A percentile compares a stretch with the other conserved stretches of the same genome.
These are phyloP conservation scores for Cordilura impudica DNA, from an alignment of 2,888 invertebrate species.

Conservation along the genomic window DNA sequence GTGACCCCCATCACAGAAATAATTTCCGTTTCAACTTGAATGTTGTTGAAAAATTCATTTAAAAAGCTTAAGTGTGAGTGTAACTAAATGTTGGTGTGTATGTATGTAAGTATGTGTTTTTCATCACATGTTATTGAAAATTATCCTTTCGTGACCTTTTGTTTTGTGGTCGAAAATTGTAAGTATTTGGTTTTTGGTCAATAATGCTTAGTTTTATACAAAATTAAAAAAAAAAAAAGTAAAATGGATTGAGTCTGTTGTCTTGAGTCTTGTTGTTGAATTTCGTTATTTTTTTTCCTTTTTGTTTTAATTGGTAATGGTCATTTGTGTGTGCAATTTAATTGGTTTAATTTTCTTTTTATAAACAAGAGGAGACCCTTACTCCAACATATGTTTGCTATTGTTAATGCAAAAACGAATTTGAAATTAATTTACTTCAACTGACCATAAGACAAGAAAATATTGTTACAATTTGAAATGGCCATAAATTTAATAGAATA, in stretches of 20 bases:
- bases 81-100: not conserved
- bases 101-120: constrained; percentile 21
- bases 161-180: constrained; percentile 38
- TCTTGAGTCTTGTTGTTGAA: constrained; percentile 41
- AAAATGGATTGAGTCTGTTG: constrained; percentile 38
- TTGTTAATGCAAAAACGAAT: not conserved
- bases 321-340: constrained; percentile 57
- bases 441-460: constrained; percentile 19
- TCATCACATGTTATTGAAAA: constrained; percentile 58
- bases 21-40: constrained; percentile 35
- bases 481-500: not conserved
- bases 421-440: constrained; percentile 5
- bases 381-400: constrained; percentile 37
- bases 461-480: constrained; percentile 20
- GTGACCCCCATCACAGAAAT: constrained; percentile 37
- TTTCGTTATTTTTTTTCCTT: too few species aligned
- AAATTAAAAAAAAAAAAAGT: not conserved
- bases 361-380: constrained; percentile 23
- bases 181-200: not conserved
- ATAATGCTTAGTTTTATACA: constrained; percentile 19
- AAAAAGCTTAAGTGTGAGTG: not conserved
- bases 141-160: constrained; percentile 66
- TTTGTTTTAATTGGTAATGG: constrained; percentile 61
- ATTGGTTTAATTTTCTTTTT: constrained; percentile 48
- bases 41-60: constrained; percentile 50